Conservation (phyloP, 2,888 invertebrate species). For the Byasa hedistus region DNA sequence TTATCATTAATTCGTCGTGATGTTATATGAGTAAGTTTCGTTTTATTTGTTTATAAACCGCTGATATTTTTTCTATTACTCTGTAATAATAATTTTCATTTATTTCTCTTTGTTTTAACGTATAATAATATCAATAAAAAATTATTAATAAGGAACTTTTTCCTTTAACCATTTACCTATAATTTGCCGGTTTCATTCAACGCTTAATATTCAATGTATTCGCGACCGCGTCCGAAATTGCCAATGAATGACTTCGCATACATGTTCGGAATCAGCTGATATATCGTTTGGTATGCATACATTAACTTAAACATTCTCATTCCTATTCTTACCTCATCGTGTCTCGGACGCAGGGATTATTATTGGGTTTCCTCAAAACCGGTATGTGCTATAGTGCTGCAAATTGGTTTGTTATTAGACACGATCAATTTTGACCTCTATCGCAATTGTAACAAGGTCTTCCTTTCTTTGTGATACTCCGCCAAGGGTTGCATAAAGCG, state of each 20-base stretch:
- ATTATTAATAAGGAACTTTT: not conserved
- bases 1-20: slow-evolving; percentile 61
- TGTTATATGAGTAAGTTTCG: slow-evolving; percentile 67
- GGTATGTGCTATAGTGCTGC: slow-evolving; percentile 39
- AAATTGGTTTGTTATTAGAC: slow-evolving; percentile 42
- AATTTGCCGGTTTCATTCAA: slow-evolving; percentile 2
- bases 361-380: slow-evolving; percentile 49
- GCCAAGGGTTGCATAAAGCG: slow-evolving; percentile 28
- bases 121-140: too few relatives aligned
- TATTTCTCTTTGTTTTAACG: too few relatives aligned
- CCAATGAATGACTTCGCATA: slow-evolving; percentile 46
- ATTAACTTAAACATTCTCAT: slow-evolving; percentile 46
- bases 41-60: slow-evolving; percentile 2
- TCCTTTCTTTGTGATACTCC: slow-evolving; percentile 15
- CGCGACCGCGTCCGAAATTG: slow-evolving; percentile 9
- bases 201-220: not conserved
- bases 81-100: not conserved
- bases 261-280: slow-evolving; percentile 72
- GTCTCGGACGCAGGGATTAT: slow-evolving; percentile 49
- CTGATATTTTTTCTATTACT: not conserved
- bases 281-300: slow-evolving; percentile 56
- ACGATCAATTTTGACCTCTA: slow-evolving; percentile 20
- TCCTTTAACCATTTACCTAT: not conserved
- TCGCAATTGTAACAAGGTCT: slow-evolving; percentile 8
- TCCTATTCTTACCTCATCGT: slow-evolving; percentile 61